Conservation (phyloP, 2,797 vertebrate species). For the Leontopithecus rosalia region DNA sequence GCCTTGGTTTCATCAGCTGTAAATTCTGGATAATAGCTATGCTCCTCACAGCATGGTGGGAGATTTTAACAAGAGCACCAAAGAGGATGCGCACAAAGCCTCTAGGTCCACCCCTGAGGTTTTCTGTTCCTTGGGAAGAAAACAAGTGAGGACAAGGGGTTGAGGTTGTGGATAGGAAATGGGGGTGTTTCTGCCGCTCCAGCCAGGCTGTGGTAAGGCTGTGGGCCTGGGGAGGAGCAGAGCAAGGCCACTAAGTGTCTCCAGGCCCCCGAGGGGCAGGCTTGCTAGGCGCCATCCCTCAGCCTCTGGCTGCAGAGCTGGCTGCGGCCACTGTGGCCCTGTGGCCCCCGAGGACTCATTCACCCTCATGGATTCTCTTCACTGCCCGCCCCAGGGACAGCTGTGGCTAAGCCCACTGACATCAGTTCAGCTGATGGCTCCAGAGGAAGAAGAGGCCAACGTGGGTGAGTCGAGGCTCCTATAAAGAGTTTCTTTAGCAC, state of each 20-base stretch:
- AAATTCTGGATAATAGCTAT: not conserved
- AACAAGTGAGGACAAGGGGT: not conserved
- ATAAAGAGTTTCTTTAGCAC: not conserved
- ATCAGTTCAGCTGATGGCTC: not conserved
- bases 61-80: not conserved
- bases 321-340: not conserved
- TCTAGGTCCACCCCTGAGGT: not conserved
- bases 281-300: not conserved
- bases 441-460: not conserved
- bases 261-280: not conserved
- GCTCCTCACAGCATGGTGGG: not conserved
- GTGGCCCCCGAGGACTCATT: not conserved
- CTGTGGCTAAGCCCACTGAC: not conserved
- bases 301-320: not conserved
- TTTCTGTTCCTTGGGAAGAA: not conserved
- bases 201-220: rapidly evolving
- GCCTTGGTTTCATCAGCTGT: not conserved
- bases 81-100: not conserved
- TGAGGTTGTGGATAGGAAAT: not conserved
- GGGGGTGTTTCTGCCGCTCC: not conserved
- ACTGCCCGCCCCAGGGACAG: not conserved
- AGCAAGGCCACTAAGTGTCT: not conserved
- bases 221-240: not conserved
- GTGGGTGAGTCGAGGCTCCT: not conserved
- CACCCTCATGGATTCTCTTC: no score